A percentile compares a stretch with the other conserved stretches of the same genome.
phyloP scores from a whole-genome alignment of 2,888 invertebrate species.

The Acleris emargana region DNA sequence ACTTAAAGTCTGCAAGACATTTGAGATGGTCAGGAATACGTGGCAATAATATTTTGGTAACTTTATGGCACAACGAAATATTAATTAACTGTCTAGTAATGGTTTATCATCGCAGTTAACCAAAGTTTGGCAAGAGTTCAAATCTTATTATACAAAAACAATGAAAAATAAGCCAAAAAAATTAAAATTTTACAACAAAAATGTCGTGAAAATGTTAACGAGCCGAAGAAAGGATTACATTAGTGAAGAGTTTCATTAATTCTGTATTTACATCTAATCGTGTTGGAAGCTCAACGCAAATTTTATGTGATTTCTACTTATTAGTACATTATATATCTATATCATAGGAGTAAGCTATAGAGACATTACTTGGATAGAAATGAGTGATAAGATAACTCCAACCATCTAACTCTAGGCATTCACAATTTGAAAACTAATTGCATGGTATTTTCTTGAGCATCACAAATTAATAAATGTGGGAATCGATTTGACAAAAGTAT shows the following conservation, averaged over 20 bases:
- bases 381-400: conserved; percentile 13
- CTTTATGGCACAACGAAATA: too few species aligned
- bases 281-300: conserved; percentile 85
- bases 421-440: conserved; percentile 16
- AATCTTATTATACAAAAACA: too few species aligned
- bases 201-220: conserved; percentile 3
- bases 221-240: conserved; percentile 20
- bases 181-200: too few species aligned
- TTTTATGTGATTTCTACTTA: conserved; percentile 76
- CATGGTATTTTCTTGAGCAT: not conserved
- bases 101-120: too few species aligned
- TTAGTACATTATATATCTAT: conserved; percentile 52
- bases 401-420: conserved; percentile 3
- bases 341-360: conserved; percentile 48
- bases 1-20: too few species aligned
- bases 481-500: not conserved
- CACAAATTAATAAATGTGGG: not conserved
- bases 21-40: too few species aligned
- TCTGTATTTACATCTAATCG: conserved; percentile 83
- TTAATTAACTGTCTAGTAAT: too few species aligned
- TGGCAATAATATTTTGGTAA: too few species aligned
- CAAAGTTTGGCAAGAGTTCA: too few species aligned
- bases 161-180: not conserved
- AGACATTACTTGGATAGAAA: conserved; percentile 31
- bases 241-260: conserved; percentile 47